Evolutionary conservation across 2,113 vertebrate species (phyloP).

Genomic region (Siniperca chuatsi): DNA sequence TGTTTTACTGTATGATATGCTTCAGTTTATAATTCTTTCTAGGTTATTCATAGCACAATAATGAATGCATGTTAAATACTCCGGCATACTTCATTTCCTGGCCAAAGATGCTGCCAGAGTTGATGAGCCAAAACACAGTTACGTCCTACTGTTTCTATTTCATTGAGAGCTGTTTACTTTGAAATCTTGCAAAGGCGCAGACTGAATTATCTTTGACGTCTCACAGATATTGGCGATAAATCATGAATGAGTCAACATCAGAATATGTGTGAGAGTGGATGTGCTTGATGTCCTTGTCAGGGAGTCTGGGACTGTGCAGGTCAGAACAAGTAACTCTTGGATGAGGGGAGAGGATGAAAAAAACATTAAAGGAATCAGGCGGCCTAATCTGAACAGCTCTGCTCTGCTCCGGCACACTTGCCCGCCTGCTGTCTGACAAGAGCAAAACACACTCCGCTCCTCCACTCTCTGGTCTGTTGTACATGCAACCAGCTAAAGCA

Average conservation of each 20-base stretch:
- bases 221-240: slow-evolving; percentile 52
- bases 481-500: background rate
- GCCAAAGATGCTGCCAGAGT: slow-evolving; percentile 12
- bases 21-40: slow-evolving; percentile 25
- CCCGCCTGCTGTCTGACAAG: slow-evolving; percentile 44
- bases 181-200: slow-evolving; percentile 13
- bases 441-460: slow-evolving; percentile 26
- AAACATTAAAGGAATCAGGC: slow-evolving; percentile 57
- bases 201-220: slow-evolving; percentile 47
- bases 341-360: slow-evolving; percentile 41
- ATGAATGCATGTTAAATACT: slow-evolving; percentile 33
- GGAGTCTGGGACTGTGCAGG: slow-evolving; percentile 53
- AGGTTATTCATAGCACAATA: slow-evolving; percentile 52
- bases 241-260: slow-evolving; percentile 50
- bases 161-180: slow-evolving; percentile 47
- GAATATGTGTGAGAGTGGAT: slow-evolving; percentile 27
- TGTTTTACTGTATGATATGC: slow-evolving; percentile 10
- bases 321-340: slow-evolving; percentile 64
- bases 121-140: slow-evolving; percentile 19
- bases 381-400: slow-evolving; percentile 53
- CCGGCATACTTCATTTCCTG: slow-evolving; percentile 33
- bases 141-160: slow-evolving; percentile 28
- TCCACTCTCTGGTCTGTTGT: slow-evolving; percentile 1
- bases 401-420: slow-evolving; percentile 28
- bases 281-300: slow-evolving; percentile 54